Percentiles rank a stretch among this genome's conserved stretches.
Evolutionary conservation across 2,888 invertebrate species (phyloP).

Genomic region (Saturnia pavonia): DNA sequence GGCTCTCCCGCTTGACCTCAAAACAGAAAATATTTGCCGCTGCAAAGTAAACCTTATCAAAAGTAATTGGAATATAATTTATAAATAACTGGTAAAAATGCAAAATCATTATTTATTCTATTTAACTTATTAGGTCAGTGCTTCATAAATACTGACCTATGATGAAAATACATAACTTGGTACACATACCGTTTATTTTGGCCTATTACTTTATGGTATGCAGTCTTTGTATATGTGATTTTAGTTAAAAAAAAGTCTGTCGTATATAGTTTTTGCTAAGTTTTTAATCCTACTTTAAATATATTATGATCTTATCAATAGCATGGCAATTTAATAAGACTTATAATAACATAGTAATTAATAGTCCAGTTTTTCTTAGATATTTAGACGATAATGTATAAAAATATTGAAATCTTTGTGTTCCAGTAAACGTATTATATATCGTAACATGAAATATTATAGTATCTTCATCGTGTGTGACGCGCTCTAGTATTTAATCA

Average conservation of each 20-base stretch:
- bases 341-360: too few relatives aligned
- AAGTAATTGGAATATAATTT: constrained; percentile 23
- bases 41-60: constrained; percentile 32
- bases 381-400: too few relatives aligned
- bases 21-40: constrained; percentile 22
- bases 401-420: too few relatives aligned
- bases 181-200: not conserved
- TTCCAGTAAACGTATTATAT: too few relatives aligned
- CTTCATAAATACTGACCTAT: constrained; percentile 12
- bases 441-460: too few relatives aligned
- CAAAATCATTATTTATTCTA: constrained; percentile 17
- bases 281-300: too few relatives aligned
- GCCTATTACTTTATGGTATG: not conserved
- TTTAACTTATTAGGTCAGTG: constrained; percentile 19
- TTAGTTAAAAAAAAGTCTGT: too few relatives aligned
- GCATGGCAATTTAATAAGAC: too few relatives aligned
- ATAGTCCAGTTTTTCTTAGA: too few relatives aligned
- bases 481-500: not conserved
- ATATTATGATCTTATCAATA: too few relatives aligned
- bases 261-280: too few relatives aligned
- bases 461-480: too few relatives aligned
- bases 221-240: not conserved
- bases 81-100: not conserved
- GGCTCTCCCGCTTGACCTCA: constrained; percentile 41
- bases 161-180: not conserved